Percentiles rank a stretch among this genome's conserved stretches.
phyloP scores from a whole-genome alignment of 2,113 vertebrate species.

The Phyllostomus hastatus region DNA sequence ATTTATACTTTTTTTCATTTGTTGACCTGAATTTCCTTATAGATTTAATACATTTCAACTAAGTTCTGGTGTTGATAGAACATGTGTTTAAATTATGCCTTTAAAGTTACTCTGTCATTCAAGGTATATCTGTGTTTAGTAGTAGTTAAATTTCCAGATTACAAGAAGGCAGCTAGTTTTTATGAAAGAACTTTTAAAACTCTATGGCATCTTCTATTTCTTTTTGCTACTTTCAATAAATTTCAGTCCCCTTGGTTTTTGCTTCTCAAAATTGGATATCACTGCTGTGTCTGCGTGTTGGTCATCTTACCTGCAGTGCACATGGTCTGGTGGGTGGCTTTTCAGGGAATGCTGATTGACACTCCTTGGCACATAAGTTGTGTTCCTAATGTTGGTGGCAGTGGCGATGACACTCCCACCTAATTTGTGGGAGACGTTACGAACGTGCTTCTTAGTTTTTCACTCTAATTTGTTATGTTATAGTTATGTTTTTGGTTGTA shows the following conservation, averaged over 20 bases:
- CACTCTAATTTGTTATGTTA: background rate
- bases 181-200: background rate
- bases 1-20: conserved; percentile 6
- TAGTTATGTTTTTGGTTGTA: background rate
- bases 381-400: background rate
- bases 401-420: background rate
- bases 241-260: background rate
- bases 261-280: background rate
- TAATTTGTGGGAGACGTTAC: background rate
- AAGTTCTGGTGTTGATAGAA: background rate
- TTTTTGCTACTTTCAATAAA: background rate
- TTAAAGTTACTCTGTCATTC: background rate
- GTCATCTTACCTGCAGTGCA: background rate
- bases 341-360: background rate
- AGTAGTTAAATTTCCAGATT: background rate
- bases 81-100: conserved; percentile 26
- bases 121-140: background rate
- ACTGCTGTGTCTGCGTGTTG: background rate
- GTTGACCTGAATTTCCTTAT: background rate
- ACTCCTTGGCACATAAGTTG: background rate
- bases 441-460: background rate
- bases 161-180: background rate
- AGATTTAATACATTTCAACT: background rate
- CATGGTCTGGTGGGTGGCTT: background rate
- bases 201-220: background rate